These are phyloP conservation scores for Triplophysa tibetana DNA, from an alignment of 2,113 vertebrate genomes.

Conservation along the genomic window DNA sequence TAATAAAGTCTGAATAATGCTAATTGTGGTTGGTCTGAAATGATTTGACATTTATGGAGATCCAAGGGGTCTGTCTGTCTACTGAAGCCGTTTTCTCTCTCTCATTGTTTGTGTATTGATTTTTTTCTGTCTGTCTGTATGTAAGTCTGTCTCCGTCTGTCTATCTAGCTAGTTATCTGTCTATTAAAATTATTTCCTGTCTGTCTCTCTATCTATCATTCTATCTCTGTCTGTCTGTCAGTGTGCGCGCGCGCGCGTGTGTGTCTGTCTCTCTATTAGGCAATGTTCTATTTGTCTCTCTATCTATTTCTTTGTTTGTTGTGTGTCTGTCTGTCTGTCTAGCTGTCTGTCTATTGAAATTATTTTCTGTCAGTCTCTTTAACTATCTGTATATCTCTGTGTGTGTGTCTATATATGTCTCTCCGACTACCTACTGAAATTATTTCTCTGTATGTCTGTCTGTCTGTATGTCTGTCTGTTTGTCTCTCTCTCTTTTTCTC, in stretches of 20 bases:
- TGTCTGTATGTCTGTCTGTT: background rate
- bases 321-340: background rate
- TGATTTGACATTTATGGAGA: slow-evolving; percentile 18
- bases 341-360: background rate
- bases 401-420: background rate
- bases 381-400: no score
- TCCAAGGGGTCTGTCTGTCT: no score
- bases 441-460: background rate
- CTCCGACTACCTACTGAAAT: background rate
- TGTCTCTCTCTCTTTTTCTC: no score
- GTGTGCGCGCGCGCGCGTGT: no score
- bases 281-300: no score
- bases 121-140: background rate
- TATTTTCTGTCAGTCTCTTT: background rate
- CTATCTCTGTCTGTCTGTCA: no score
- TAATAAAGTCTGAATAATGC: slow-evolving; percentile 93
- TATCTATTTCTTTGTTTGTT: no score
- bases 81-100: background rate
- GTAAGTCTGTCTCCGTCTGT: background rate
- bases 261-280: no score
- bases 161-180: background rate
- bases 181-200: no score
- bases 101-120: no score
- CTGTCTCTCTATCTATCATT: no score
- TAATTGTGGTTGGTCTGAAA: slow-evolving; percentile 31